Base-by-base conservation (phyloP, 2,888 invertebrate genomes). In the Polyommatus iphigenia region DNA sequence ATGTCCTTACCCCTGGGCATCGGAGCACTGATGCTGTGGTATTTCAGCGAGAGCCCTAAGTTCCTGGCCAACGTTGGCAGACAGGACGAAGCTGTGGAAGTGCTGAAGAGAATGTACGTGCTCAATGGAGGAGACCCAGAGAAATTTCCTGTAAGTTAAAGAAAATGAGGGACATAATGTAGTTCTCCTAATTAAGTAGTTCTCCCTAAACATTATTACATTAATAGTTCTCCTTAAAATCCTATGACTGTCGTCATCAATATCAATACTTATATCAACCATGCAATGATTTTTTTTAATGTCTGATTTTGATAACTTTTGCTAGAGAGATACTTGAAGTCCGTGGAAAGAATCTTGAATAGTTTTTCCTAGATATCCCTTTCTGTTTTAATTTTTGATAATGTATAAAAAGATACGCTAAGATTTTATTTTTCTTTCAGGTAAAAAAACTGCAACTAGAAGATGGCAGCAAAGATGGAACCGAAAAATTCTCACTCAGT, bases 31-130 rank as follows among this genome's bases (percentile, higher is more conserved):
- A 89, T 95, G 71, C 89, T 96, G 29, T 92, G 95, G 82, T 93
- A 95, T 82, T 95, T 95, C 83, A 95, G 96, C 13, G 97, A 97
- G 87, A 97, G 97, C 85, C 97, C 97, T 6, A 97, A 97, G 87
- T 97, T 96, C 86, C 90, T 97, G 6, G 95, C 96, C 87, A 95
- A 96, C 71, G 94, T 95, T 54, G 96, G 96, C 3, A 92, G 94
- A 59, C 94, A 93, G 76, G 92, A 94, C 0, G 95, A 96, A 80
- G 96, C 97, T 0, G 85, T 97, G 18, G 82, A 88, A 2, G 94
- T 96, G 2, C 91, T 97, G 81, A 88, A 88, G 80, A 92, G 87
- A 81, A 96, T 97, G 75, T 96, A 95, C 82, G 85, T 88, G 0
- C 86, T 91, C 29, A 96, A 96, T 85, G 95, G 95, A 2, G 85